These are phyloP conservation scores for Solen grandis DNA, from an alignment of 1,140 invertebrate genomes.

Conservation along the genomic window DNA sequence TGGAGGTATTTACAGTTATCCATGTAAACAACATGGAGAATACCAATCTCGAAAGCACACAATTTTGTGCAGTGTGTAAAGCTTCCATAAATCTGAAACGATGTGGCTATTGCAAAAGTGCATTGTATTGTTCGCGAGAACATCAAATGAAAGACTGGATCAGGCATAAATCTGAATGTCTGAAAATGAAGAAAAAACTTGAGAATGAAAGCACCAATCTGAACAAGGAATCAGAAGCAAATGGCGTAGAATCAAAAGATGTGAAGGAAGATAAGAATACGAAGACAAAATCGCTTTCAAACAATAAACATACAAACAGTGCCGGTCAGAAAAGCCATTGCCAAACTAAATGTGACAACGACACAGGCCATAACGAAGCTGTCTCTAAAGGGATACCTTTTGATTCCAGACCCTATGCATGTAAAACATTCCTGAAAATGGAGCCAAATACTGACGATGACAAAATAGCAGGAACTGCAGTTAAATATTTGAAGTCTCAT, in stretches of 20 bases:
- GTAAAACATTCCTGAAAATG: neutral
- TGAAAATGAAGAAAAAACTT: too few relatives aligned
- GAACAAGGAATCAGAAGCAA: neutral
- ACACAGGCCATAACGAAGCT: neutral
- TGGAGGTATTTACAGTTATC: too few relatives aligned
- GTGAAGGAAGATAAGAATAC: neutral
- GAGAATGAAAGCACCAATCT: neutral
- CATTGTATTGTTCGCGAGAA: constrained; percentile 37
- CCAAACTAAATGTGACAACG: neutral
- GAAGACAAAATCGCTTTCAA: neutral
- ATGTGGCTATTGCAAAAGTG: constrained; percentile 34
- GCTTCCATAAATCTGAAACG: constrained; percentile 4
- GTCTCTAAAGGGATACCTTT: neutral
- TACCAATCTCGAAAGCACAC: neutral
- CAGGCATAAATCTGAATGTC: constrained; percentile 23
- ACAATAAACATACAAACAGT: neutral
- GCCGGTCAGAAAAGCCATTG: constrained; percentile 31
- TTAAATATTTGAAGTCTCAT: constrained; percentile 21
- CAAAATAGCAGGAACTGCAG: constrained; percentile 17
- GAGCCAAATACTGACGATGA: neutral
- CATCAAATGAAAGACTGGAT: constrained; percentile 43
- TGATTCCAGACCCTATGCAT: constrained; percentile 17
- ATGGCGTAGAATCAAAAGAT: neutral
- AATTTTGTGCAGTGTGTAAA: constrained; percentile 23
- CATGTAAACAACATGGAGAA: constrained; percentile 50